Conservation (phyloP, 1,140 invertebrate species). For the Meloidogyne chitwoodi region DNA sequence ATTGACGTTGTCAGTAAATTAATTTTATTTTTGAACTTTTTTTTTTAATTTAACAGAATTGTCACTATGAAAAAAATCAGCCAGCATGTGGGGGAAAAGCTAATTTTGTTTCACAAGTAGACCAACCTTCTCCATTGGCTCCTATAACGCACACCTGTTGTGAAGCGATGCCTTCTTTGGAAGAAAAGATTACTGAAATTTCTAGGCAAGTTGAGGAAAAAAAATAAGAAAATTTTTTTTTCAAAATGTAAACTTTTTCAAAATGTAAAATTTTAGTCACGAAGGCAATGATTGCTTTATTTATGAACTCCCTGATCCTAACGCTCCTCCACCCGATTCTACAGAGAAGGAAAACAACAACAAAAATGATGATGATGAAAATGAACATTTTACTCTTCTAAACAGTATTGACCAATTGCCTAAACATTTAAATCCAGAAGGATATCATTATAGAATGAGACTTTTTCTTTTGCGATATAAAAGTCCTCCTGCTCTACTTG, state of each 20-base stretch:
- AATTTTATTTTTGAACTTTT: not conserved
- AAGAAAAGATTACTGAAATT: not conserved
- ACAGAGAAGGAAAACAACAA: not conserved
- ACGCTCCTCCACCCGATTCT: conserved; percentile 3
- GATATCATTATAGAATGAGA: conserved; percentile 45
- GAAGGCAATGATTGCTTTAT: conserved; percentile 59
- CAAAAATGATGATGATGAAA: conserved; percentile 9
- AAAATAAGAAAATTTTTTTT: not conserved
- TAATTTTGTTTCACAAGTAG: conserved; percentile 58
- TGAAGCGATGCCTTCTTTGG: not conserved
- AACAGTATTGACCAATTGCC: conserved; percentile 52
- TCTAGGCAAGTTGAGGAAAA: not conserved
- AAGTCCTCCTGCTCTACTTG: conserved; percentile 53
- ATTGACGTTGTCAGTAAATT: conserved; percentile 45
- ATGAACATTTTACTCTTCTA: conserved; percentile 43
- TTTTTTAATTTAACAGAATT: conserved; percentile 35
- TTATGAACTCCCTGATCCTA: conserved; percentile 56
- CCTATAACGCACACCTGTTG: conserved; percentile 44
- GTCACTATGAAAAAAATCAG: conserved; percentile 54
- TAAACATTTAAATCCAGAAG: conserved; percentile 45
- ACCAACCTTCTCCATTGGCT: conserved; percentile 45
- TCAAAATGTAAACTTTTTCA: not conserved
- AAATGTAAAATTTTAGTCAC: conserved; percentile 24
- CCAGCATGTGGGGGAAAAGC: conserved; percentile 51
- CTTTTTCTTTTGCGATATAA: conserved; percentile 57